phyloP scores from a whole-genome alignment of 2,113 vertebrate species.

The Centropus unirufus region DNA sequence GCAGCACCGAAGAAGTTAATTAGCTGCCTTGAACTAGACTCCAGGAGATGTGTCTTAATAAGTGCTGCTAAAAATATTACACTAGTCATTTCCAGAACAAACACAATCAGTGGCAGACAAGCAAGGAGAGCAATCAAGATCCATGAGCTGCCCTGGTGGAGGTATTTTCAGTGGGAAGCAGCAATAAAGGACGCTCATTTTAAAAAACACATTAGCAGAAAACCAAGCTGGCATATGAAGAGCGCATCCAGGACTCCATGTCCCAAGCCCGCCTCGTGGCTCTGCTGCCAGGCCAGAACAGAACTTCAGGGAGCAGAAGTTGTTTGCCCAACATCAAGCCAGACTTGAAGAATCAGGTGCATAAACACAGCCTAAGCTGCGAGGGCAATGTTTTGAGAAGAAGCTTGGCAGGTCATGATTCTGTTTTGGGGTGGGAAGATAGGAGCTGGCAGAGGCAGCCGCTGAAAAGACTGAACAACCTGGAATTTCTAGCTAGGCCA shows the following conservation, averaged over 20 bases:
- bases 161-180: background rate
- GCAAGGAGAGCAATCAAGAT: background rate
- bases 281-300: background rate
- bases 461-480: background rate
- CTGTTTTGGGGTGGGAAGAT: background rate
- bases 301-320: background rate
- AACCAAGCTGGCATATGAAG: background rate
- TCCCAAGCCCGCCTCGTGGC: background rate
- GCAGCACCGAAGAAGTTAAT: slow-evolving; percentile 69
- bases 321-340: background rate
- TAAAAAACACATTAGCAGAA: background rate
- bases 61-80: slow-evolving; percentile 70
- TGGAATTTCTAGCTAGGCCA: background rate
- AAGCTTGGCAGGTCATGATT: background rate
- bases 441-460: background rate
- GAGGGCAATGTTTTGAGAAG: background rate
- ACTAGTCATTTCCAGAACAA: slow-evolving; percentile 65
- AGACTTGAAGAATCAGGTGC: background rate
- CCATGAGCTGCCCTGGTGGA: background rate
- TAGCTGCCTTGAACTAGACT: slow-evolving; percentile 57
- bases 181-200: background rate
- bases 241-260: rapidly evolving
- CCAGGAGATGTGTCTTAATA: slow-evolving; percentile 64
- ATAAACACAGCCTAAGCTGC: background rate
- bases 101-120: slow-evolving; percentile 60